phyloP scores from a whole-genome alignment of 1,140 invertebrate genomes.

The Microplitis mediator region DNA sequence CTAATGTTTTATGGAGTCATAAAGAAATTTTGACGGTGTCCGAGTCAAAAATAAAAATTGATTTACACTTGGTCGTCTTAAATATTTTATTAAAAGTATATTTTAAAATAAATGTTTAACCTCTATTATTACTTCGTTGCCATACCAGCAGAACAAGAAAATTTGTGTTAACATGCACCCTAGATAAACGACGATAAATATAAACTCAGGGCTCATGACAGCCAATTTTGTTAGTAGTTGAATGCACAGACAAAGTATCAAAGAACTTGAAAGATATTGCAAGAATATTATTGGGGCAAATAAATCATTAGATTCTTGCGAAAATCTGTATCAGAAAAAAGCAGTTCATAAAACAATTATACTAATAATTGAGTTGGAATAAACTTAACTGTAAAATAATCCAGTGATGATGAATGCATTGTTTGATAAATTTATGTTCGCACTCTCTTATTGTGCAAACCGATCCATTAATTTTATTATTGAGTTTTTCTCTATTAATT shows the following conservation, averaged over 20 bases:
- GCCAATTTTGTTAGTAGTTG: slow-evolving; percentile 40
- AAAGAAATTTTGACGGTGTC: too few relatives aligned
- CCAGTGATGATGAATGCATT: slow-evolving; percentile 38
- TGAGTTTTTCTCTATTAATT: neutral
- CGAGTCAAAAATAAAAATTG: too few relatives aligned
- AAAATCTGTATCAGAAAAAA: slow-evolving; percentile 35
- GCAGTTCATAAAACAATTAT: neutral
- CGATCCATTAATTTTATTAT: neutral
- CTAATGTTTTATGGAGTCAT: too few relatives aligned
- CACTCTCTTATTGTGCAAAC: neutral
- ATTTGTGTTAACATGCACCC: slow-evolving; percentile 43
- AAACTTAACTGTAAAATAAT: slow-evolving; percentile 35
- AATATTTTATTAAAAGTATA: too few relatives aligned
- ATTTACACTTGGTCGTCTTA: too few relatives aligned
- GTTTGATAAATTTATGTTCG: slow-evolving; percentile 14
- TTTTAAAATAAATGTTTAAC: slow-evolving; percentile 33
- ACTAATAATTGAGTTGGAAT: neutral
- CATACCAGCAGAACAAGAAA: slow-evolving; percentile 46
- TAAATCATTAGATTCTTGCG: slow-evolving; percentile 36
- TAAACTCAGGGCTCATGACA: slow-evolving; percentile 39
- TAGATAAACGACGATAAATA: slow-evolving; percentile 40
- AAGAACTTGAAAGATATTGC: slow-evolving; percentile 41
- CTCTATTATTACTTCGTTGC: slow-evolving; percentile 44
- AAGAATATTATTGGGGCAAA: slow-evolving; percentile 40
- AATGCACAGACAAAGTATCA: slow-evolving; percentile 44